These are phyloP conservation scores for Hystrix brachyura DNA, from an alignment of 2,113 vertebrate species.

Conservation along the genomic window DNA sequence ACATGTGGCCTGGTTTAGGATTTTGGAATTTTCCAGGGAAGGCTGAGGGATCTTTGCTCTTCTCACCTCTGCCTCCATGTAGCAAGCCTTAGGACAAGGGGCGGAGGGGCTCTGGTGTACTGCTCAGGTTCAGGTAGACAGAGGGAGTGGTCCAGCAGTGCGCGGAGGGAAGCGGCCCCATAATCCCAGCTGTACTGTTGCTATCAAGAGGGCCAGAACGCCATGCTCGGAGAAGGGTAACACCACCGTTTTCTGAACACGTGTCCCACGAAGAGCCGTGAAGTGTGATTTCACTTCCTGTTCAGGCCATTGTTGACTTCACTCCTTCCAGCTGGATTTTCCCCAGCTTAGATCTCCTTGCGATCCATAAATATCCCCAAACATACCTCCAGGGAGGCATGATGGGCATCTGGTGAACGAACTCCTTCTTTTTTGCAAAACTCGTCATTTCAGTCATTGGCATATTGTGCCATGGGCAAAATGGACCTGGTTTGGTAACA, in stretches of 20 bases:
- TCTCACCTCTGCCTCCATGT: not conserved
- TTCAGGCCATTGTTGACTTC: not conserved
- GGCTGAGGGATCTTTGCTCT: not conserved
- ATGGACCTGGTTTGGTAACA: not conserved
- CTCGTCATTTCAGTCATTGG: not conserved
- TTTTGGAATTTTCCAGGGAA: not conserved
- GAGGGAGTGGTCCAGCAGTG: not conserved
- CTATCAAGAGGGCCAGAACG: not conserved
- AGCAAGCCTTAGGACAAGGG: not conserved
- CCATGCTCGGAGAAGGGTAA: not conserved
- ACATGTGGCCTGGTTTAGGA: not conserved
- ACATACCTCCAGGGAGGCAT: not conserved
- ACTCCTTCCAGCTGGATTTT: too few relatives aligned
- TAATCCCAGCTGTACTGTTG: not conserved
- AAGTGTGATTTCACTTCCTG: not conserved
- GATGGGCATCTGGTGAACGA: not conserved
- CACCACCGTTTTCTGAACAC: not conserved
- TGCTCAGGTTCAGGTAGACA: not conserved
- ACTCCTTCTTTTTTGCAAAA: not conserved
- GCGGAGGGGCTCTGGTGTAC: not conserved
- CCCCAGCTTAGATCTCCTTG: not conserved
- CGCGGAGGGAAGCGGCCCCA: not conserved
- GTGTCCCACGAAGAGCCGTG: too few relatives aligned
- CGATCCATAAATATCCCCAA: not conserved
- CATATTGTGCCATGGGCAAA: not conserved